Evolutionary conservation across 2,888 invertebrate genomes (phyloP).

Genomic region (Eumerus sabulonum): DNA sequence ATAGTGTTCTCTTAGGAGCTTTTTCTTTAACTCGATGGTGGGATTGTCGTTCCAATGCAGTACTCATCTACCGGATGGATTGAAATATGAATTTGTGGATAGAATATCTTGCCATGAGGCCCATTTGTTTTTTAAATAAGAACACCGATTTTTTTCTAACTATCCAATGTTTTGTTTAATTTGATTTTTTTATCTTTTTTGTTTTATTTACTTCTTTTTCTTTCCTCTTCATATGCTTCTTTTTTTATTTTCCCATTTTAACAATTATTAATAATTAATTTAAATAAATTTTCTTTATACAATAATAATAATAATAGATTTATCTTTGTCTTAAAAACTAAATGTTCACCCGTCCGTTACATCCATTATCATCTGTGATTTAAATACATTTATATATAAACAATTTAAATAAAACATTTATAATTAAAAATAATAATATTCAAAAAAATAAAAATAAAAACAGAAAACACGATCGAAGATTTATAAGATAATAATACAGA

Average conservation of each 20-base stretch:
- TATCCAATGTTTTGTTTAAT: constrained; percentile 68
- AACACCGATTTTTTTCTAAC: constrained; percentile 61
- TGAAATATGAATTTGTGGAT: too few relatives aligned
- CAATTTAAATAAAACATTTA: constrained; percentile 56
- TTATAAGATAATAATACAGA: constrained; percentile 68
- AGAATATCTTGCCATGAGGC: too few relatives aligned
- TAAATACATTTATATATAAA: constrained; percentile 63
- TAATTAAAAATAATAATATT: constrained; percentile 26
- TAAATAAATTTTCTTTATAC: constrained; percentile 67
- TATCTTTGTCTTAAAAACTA: constrained; percentile 65
- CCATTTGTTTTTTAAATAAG: constrained; percentile 35
- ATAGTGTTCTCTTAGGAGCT: too few relatives aligned
- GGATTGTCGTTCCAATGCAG: too few relatives aligned
- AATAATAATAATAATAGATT: constrained; percentile 59
- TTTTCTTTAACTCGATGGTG: too few relatives aligned
- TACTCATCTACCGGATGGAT: too few relatives aligned
- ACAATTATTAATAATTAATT: constrained; percentile 67
- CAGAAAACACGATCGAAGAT: too few relatives aligned
- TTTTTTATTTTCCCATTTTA: constrained; percentile 39
- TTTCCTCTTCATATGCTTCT: background rate
- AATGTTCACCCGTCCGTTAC: constrained; percentile 37
- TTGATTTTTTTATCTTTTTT: constrained; percentile 47
- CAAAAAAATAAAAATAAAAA: constrained; percentile 55
- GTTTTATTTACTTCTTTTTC: constrained; percentile 26
- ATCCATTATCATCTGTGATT: constrained; percentile 44